A percentile compares a stretch with the other conserved stretches of the same genome.
Conservation (phyloP, 2,797 vertebrate species). For the Lagocephalus sceleratus region DNA sequence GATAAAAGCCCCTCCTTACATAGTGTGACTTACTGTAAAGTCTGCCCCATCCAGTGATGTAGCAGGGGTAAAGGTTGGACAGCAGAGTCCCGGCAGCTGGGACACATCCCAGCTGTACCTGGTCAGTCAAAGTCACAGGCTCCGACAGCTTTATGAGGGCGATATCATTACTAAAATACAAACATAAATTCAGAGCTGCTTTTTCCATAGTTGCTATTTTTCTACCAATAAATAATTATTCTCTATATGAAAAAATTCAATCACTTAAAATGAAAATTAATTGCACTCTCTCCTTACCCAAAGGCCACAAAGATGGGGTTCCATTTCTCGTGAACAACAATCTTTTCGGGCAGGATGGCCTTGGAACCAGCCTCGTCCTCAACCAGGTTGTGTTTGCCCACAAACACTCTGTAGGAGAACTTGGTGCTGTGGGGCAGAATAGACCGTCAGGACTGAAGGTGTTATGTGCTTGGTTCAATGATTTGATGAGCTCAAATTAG, state of each 20-base stretch:
- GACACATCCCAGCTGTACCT: constrained; percentile 72
- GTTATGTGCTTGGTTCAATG: constrained; percentile 7
- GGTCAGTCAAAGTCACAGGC: constrained; percentile 71
- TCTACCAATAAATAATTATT: neutral
- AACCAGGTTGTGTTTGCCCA: constrained; percentile 79
- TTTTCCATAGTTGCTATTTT: no score
- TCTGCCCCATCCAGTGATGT: constrained; percentile 81
- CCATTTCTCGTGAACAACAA: constrained; percentile 79
- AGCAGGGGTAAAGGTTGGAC: constrained; percentile 75
- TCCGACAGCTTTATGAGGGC: constrained; percentile 81
- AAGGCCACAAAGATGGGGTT: constrained; percentile 71
- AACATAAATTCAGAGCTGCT: no score
- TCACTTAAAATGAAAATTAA: neutral
- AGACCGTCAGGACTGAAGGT: constrained; percentile 20
- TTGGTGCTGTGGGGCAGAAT: constrained; percentile 43
- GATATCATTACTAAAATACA: constrained; percentile 71
- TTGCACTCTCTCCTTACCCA: constrained; percentile 58
- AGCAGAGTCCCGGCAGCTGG: constrained; percentile 69
- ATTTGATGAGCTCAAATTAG: constrained; percentile 18
- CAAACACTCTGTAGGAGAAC: constrained; percentile 75
- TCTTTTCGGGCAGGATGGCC: constrained; percentile 73
- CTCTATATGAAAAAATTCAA: neutral
- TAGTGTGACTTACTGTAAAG: constrained; percentile 69
- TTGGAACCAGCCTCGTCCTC: constrained; percentile 64
- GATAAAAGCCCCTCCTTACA: neutral